phyloP scores from a whole-genome alignment of 2,113 vertebrate species.

The Papio anubis region DNA sequence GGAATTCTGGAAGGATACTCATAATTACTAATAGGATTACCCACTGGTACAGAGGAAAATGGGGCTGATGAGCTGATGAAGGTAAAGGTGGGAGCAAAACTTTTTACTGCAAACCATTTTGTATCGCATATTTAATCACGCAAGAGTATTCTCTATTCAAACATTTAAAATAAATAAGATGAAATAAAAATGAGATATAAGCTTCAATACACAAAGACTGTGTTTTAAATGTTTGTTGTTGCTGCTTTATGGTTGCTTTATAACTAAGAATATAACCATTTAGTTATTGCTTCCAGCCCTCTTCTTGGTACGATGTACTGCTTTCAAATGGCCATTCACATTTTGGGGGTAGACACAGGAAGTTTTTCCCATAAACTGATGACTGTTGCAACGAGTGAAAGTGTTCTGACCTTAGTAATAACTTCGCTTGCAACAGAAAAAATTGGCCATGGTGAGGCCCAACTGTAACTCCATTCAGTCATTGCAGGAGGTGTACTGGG shows the following conservation, averaged over 20 bases:
- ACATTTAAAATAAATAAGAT: not conserved
- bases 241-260: not conserved
- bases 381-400: not conserved
- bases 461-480: not conserved
- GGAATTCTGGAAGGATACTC: not conserved
- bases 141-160: not conserved
- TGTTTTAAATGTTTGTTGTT: not conserved
- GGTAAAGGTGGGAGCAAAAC: not conserved
- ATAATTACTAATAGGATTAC: not conserved
- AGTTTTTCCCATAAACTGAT: not conserved
- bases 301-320: not conserved
- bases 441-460: not conserved
- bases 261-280: not conserved
- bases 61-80: not conserved
- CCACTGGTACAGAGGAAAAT: not conserved
- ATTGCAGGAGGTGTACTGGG: not conserved
- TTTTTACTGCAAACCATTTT: not conserved
- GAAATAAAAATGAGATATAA: not conserved
- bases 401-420: not conserved
- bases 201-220: not conserved
- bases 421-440: not conserved
- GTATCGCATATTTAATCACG: not conserved
- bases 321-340: not conserved
- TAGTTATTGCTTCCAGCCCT: not conserved
- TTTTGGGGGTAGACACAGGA: not conserved